Percentiles rank a stretch among this genome's conserved stretches.
These are phyloP conservation scores for Drosophila biarmipes DNA, from an alignment of 1,140 invertebrate genomes.

Conservation along the genomic window DNA sequence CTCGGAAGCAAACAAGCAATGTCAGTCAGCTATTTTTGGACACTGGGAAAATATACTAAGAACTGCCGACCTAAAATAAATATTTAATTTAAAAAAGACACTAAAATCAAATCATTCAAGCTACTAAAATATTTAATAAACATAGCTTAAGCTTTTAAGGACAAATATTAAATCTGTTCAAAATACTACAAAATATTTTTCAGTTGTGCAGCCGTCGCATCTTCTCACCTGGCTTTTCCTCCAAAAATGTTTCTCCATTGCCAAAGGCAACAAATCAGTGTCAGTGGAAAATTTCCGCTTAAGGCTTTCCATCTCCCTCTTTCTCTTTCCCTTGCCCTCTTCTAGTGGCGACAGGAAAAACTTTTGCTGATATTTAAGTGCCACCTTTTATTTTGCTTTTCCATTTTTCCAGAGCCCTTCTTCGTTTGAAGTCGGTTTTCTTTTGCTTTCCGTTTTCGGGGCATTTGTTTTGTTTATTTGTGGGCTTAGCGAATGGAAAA, in stretches of 20 bases:
- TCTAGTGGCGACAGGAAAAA: slow-evolving; percentile 11
- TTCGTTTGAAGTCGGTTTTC: slow-evolving; percentile 22
- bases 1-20: slow-evolving; percentile 50
- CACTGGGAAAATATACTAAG: neutral
- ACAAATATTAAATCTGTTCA: too few species aligned
- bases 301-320: slow-evolving; percentile 27
- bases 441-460: neutral
- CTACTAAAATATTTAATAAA: too few species aligned
- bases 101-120: neutral
- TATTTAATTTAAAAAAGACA: neutral
- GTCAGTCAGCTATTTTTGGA: slow-evolving; percentile 29
- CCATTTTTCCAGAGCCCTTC: slow-evolving; percentile 4
- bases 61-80: too few species aligned
- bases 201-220: neutral
- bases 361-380: slow-evolving; percentile 56
- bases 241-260: neutral
- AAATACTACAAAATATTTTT: neutral
- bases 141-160: neutral
- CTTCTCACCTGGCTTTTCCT: neutral
- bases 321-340: neutral
- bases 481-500: slow-evolving; percentile 10
- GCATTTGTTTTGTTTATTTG: slow-evolving; percentile 12
- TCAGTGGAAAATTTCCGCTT: slow-evolving; percentile 62
- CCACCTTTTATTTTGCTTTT: neutral
- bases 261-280: slow-evolving; percentile 62